phyloP scores from a whole-genome alignment of 2,888 invertebrate species.

The Brachyopa scutellaris region DNA sequence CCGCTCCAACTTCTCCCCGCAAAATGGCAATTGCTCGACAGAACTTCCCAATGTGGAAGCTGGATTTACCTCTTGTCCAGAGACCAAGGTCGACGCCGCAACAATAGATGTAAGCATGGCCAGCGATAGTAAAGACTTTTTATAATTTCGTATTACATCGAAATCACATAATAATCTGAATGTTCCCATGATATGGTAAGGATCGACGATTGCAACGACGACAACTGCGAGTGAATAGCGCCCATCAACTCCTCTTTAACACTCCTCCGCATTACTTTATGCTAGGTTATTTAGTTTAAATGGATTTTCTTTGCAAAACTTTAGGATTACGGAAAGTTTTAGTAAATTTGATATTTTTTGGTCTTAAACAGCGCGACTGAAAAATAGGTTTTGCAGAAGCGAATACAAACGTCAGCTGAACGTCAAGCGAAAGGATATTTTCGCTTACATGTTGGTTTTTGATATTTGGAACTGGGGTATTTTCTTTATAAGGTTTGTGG shows the following conservation, averaged over 20 bases:
- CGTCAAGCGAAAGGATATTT: constrained; percentile 30
- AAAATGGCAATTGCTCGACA: constrained; percentile 76
- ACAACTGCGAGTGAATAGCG: constrained; percentile 70
- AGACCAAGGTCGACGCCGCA: constrained; percentile 74
- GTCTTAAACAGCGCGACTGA: not conserved
- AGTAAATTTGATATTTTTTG: constrained; percentile 12
- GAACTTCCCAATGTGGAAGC: constrained; percentile 23
- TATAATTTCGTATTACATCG: constrained; percentile 73
- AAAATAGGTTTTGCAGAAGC: not conserved
- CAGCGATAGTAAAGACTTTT: constrained; percentile 76
- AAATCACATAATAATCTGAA: constrained; percentile 73
- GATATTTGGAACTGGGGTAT: constrained; percentile 32
- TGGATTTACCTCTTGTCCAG: constrained; percentile 44
- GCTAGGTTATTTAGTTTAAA: constrained; percentile 1
- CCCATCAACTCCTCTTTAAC: constrained; percentile 75
- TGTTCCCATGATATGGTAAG: constrained; percentile 60
- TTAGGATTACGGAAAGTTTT: too few species aligned
- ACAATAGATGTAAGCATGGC: constrained; percentile 78
- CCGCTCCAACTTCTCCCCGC: constrained; percentile 78
- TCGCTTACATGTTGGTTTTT: constrained; percentile 38
- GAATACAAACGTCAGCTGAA: constrained; percentile 30
- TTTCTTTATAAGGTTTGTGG: constrained; percentile 3
- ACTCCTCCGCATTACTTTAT: constrained; percentile 78
- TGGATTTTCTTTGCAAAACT: not conserved
- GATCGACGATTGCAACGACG: constrained; percentile 61